Percentiles rank a stretch among this genome's conserved stretches.
Evolutionary conservation across 2,113 vertebrate species (phyloP).

Genomic region (Phainopepla nitens): DNA sequence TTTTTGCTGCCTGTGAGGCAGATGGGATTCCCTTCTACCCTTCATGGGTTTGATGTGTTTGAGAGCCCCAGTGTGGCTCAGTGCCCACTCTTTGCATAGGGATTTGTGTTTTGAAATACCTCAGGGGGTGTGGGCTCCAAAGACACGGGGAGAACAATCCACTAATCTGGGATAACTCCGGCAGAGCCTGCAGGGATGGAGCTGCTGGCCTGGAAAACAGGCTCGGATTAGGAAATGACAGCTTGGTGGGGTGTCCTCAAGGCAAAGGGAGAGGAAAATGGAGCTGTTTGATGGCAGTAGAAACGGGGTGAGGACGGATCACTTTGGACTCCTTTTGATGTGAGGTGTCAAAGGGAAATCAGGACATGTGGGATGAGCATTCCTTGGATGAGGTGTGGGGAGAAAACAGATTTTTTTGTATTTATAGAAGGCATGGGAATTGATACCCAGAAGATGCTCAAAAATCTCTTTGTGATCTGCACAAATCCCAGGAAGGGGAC

Average conservation of each 20-base stretch:
- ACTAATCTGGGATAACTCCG: not conserved
- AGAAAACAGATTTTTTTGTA: not conserved
- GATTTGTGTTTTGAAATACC: not conserved
- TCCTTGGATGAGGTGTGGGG: not conserved
- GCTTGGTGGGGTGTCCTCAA: not conserved
- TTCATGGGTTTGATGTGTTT: not conserved
- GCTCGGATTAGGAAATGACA: not conserved
- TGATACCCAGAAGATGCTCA: not conserved
- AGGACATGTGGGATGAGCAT: rapidly evolving
- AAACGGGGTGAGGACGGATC: not conserved
- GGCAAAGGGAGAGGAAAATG: not conserved
- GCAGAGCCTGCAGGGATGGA: not conserved
- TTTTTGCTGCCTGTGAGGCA: not conserved
- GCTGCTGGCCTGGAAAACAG: not conserved
- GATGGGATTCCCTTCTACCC: not conserved
- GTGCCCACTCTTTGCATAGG: not conserved
- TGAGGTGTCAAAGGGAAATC: rapidly evolving
- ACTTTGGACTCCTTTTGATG: not conserved
- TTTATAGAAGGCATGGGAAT: not conserved
- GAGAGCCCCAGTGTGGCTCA: rapidly evolving
- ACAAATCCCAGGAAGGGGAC: not conserved
- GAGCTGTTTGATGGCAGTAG: not conserved
- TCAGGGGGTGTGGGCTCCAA: rapidly evolving
- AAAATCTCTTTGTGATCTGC: not conserved
- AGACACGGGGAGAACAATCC: not conserved